phyloP scores from a whole-genome alignment of 2,888 invertebrate genomes.

The Drosophila recens region DNA sequence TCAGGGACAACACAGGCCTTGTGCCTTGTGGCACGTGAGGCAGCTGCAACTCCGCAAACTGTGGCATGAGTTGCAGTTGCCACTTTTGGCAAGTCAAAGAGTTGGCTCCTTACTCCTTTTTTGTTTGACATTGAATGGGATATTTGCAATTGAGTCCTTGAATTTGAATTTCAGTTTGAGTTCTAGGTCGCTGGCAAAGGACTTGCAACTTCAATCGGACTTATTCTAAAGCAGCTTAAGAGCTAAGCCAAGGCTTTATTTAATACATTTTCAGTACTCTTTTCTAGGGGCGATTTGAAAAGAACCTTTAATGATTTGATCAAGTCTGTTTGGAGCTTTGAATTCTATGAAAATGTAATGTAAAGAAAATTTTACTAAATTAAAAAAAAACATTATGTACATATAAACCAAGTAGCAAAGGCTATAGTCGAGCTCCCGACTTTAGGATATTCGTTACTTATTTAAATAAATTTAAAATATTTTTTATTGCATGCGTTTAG shows the following conservation, averaged over 20 bases:
- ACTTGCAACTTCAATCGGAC: slow-evolving; percentile 5
- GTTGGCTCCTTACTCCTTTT: slow-evolving; percentile 6
- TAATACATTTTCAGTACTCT: background rate
- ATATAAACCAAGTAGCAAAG: no score
- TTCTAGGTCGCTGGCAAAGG: slow-evolving; percentile 53
- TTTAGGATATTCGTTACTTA: no score
- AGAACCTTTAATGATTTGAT: background rate
- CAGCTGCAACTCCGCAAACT: slow-evolving; percentile 60
- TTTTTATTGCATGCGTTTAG: no score
- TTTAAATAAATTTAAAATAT: no score
- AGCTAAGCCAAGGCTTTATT: slow-evolving; percentile 5
- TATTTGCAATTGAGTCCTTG: slow-evolving; percentile 40
- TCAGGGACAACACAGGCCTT: slow-evolving; percentile 22
- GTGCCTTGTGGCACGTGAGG: slow-evolving; percentile 54
- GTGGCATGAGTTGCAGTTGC: slow-evolving; percentile 14
- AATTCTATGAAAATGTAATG: background rate
- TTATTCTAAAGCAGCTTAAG: slow-evolving; percentile 10
- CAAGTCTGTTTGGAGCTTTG: slow-evolving; percentile 3
- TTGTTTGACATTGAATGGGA: slow-evolving; percentile 52
- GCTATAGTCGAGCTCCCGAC: no score
- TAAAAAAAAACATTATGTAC: no score
- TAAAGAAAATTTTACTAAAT: background rate
- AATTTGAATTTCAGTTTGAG: slow-evolving; percentile 19
- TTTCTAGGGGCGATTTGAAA: background rate
- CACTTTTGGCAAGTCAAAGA: slow-evolving; percentile 29